Conservation (phyloP, 2,888 invertebrate species). For the Oligia fasciuncula region DNA sequence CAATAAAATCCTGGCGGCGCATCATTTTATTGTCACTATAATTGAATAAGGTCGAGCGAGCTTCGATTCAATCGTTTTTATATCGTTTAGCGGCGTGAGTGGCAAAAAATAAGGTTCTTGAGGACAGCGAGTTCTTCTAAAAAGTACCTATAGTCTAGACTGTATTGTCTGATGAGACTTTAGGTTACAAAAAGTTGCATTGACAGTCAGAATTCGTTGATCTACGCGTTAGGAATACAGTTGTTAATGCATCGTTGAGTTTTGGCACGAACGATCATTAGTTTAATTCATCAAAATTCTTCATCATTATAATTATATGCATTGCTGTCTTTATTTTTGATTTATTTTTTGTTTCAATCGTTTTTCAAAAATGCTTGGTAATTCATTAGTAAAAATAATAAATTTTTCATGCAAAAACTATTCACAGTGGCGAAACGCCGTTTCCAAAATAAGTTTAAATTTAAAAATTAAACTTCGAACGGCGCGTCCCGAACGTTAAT, state of each 20-base stretch:
- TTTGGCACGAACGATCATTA: constrained; percentile 42
- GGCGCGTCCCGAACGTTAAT: constrained; percentile 72
- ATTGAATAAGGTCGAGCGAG: constrained; percentile 72
- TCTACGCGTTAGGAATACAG: constrained; percentile 10
- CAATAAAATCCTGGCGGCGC: constrained; percentile 80
- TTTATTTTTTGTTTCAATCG: constrained; percentile 43
- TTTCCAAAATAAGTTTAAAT: constrained; percentile 65
- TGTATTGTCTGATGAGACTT: constrained; percentile 40
- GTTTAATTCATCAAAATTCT: constrained; percentile 42
- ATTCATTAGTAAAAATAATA: constrained; percentile 51
- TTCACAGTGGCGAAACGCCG: constrained; percentile 40
- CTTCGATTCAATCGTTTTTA: constrained; percentile 68
- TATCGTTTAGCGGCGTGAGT: constrained; percentile 47
- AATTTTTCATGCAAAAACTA: constrained; percentile 47
- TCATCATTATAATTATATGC: constrained; percentile 46
- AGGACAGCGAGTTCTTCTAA: constrained; percentile 42
- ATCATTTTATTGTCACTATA: constrained; percentile 77
- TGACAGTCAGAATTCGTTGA: constrained; percentile 30
- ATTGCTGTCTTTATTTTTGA: constrained; percentile 51
- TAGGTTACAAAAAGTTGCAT: constrained; percentile 46
- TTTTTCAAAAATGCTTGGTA: constrained; percentile 38
- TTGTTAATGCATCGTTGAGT: constrained; percentile 40
- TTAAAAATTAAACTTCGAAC: constrained; percentile 68
- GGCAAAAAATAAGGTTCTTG: constrained; percentile 58
- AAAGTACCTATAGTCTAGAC: constrained; percentile 39